Base-by-base conservation (phyloP, 2,888 invertebrate species). In the Auanema sp. region DNA sequence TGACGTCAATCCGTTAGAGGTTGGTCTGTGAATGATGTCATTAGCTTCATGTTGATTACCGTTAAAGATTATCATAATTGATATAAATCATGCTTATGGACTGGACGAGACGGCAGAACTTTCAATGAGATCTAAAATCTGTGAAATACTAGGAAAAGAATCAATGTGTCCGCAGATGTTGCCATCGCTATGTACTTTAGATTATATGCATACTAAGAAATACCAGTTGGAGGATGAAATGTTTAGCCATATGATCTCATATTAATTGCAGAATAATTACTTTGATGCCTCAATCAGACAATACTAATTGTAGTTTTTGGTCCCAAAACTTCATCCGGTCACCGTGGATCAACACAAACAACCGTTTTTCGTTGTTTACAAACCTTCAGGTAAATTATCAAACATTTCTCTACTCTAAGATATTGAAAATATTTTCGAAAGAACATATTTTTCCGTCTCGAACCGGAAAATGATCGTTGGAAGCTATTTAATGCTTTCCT, bases 11-110 rank as follows among this genome's bases (percentile, higher is more conserved):
- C 55, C 51, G 1, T 25, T 33, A 44, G 67, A 67, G 42, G 51
- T 59, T 11, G 16, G n/a, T 21, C 14, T 12, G 12, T 6, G n/a
- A 52, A 23, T 40, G n/a, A 16, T n/a, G 18, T 16, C 24, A n/a
- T 47, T 14, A n/a, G 6, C 4, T 10, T 2, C 8, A 12, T 18
- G 18, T n/a, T 33, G 33, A 25, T 40, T 24, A n/a, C 10, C 21
- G 41, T 18, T 60, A 11, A 18, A 67, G 53, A 47, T 69, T 11
- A 66, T 72, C 10, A 49, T 72, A 33, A 24, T 72, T n/a, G 72
- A 72, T 21, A 47, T 69, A 23, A 72, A 72, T 21, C 72, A 72
- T 41, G 23, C 67, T 14, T 69, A 64, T 54, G 58, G 65, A 59
- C 60, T 69, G 59, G 5, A 4, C 14, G 21, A 43, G 2, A 47